A percentile compares a stretch with the other conserved stretches of the same genome.
Evolutionary conservation across 92 coral and sea anemone species (phyloP).

Genomic region (Ricordea florida): DNA sequence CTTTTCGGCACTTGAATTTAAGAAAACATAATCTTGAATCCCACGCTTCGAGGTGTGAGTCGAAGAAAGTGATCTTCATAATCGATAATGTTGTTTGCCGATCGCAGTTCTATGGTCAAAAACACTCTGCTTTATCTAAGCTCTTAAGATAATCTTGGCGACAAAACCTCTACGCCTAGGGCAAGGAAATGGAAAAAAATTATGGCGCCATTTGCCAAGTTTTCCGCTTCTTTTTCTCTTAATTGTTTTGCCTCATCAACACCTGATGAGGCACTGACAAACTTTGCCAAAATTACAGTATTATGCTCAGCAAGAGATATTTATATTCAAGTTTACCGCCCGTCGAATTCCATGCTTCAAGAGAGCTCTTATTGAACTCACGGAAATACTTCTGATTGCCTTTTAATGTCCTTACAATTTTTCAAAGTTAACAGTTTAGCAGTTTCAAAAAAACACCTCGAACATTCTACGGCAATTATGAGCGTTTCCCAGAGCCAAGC

Average conservation of each 20-base stretch:
- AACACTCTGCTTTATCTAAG: constrained; percentile 18
- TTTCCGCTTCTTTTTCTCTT: constrained; percentile 20
- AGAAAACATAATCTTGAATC: constrained; percentile 41
- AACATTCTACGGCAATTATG: constrained; percentile 25
- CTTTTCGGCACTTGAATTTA: constrained; percentile 34
- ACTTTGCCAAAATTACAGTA: constrained; percentile 41
- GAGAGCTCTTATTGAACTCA: constrained; percentile 29
- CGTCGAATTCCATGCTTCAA: constrained; percentile 29
- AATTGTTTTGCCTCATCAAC: constrained; percentile 34
- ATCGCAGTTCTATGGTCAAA: constrained; percentile 6
- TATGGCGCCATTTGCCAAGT: neutral
- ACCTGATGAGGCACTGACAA: constrained; percentile 26
- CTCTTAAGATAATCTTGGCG: constrained; percentile 10
- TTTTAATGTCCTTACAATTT: constrained; percentile 40
- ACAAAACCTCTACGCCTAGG: neutral
- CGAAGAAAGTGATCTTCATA: constrained; percentile 27
- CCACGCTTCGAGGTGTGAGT: constrained; percentile 29
- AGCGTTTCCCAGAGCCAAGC: too few relatives aligned
- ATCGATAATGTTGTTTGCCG: constrained; percentile 35
- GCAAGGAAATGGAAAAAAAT: constrained; percentile 23
- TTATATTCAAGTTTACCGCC: constrained; percentile 41
- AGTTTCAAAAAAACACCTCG: neutral
- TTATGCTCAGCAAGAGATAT: constrained; percentile 36
- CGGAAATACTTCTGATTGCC: constrained; percentile 56
- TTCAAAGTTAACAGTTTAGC: neutral